phyloP scores from a whole-genome alignment of 2,888 invertebrate species.

The Eristalinus aeneus region DNA sequence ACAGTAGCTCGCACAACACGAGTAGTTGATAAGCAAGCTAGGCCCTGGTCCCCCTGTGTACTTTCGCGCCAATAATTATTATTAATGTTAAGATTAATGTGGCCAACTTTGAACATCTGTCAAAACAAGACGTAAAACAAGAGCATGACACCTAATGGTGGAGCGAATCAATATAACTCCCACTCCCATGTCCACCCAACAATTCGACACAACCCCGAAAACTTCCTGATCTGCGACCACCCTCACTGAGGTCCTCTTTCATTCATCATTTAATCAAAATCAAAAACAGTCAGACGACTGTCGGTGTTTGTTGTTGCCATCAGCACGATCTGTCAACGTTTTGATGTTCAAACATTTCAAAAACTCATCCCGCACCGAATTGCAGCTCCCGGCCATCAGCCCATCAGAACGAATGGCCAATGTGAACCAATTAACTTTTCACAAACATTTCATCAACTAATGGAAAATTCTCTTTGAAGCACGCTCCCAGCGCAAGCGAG shows the following conservation, averaged over 20 bases:
- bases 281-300: constrained; percentile 19
- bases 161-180: no score
- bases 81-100: no score
- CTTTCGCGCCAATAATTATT: no score
- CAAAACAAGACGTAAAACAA: no score
- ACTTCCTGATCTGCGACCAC: neutral
- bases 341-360: constrained; percentile 43
- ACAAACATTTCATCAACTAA: constrained; percentile 70
- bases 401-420: constrained; percentile 50
- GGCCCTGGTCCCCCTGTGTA: no score
- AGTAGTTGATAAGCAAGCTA: no score
- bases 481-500: constrained; percentile 26
- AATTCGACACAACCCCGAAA: no score
- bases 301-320: constrained; percentile 16
- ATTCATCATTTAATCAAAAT: constrained; percentile 44
- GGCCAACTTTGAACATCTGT: no score
- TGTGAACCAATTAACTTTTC: constrained; percentile 71
- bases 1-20: no score
- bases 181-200: no score
- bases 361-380: constrained; percentile 24
- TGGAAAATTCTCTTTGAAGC: constrained; percentile 68
- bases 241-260: neutral
- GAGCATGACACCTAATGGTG: no score
- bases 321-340: constrained; percentile 45
- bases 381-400: neutral